phyloP scores from a whole-genome alignment of 2,113 vertebrate species.

The Cyanoderma ruficeps region DNA sequence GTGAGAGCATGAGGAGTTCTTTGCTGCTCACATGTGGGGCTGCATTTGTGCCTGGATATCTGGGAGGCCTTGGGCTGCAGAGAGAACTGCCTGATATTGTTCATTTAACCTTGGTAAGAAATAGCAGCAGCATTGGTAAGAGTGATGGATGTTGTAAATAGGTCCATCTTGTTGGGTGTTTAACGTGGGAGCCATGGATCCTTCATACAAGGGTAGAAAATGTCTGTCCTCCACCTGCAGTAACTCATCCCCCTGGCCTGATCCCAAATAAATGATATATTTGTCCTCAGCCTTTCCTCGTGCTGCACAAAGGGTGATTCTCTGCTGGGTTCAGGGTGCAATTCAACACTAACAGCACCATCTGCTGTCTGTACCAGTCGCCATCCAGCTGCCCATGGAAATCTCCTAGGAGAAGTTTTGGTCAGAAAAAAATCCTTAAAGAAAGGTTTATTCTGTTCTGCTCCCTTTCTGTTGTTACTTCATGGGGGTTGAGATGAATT shows the following conservation, averaged over 20 bases:
- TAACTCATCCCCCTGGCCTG: neutral
- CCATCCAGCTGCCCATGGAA: neutral
- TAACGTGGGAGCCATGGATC: neutral
- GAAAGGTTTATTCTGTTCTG: neutral
- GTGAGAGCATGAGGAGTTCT: neutral
- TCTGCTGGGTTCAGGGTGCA: neutral
- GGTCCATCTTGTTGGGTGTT: neutral
- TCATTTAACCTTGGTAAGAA: slow-evolving; percentile 7
- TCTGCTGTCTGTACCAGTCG: neutral
- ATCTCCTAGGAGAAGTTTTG: neutral
- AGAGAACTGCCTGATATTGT: neutral
- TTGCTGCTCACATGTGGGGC: neutral
- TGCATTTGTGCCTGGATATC: neutral
- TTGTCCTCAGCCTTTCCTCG: neutral
- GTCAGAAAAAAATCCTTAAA: neutral
- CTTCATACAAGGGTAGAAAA: neutral
- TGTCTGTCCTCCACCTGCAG: neutral
- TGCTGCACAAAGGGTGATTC: neutral
- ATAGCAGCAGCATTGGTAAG: accelerated
- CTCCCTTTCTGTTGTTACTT: neutral
- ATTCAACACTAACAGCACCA: neutral
- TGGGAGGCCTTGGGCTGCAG: neutral
- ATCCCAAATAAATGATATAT: neutral
- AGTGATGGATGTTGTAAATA: neutral
- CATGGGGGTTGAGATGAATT: neutral